Conservation (phyloP, 2,888 invertebrate species). For the Scaptomyza polygonia region DNA sequence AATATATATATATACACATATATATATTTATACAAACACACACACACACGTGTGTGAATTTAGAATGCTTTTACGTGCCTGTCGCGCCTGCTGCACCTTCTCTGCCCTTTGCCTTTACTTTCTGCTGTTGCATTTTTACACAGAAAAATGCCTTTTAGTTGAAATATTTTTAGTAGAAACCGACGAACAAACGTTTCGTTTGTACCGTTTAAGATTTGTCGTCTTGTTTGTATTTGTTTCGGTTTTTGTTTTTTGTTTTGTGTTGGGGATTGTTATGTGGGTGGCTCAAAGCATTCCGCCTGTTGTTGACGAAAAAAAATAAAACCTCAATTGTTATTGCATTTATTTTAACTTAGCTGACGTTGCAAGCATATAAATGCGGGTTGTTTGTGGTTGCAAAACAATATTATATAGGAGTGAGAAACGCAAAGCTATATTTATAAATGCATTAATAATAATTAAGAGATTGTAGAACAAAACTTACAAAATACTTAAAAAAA, state of each 20-base stretch:
- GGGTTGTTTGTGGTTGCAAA: neutral
- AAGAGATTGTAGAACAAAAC: neutral
- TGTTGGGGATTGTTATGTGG: neutral
- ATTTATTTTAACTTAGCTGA: conserved; percentile 55
- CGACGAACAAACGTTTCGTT: conserved; percentile 9
- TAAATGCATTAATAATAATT: neutral
- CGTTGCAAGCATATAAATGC: conserved; percentile 14
- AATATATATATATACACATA: too few species aligned
- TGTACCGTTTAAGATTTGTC: conserved; percentile 9
- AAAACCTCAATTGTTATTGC: conserved; percentile 50
- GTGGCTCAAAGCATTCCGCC: conserved; percentile 9
- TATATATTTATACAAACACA: conserved; percentile 11
- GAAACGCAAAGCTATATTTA: neutral
- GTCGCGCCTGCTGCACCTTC: conserved; percentile 1
- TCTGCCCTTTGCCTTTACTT: neutral
- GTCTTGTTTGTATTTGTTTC: conserved; percentile 25
- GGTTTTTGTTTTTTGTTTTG: conserved; percentile 8
- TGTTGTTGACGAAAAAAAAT: conserved; percentile 1
- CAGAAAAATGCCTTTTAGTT: conserved; percentile 27
- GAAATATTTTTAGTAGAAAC: conserved; percentile 30
- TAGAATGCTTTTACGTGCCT: conserved; percentile 48
- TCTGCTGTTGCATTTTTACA: conserved; percentile 34
- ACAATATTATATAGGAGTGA: neutral
- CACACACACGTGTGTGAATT: conserved; percentile 30
- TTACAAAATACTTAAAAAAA: neutral